phyloP scores from a whole-genome alignment of 30 jellyfish, hydroid and myxozoan species.

The Aurelia aurita region DNA sequence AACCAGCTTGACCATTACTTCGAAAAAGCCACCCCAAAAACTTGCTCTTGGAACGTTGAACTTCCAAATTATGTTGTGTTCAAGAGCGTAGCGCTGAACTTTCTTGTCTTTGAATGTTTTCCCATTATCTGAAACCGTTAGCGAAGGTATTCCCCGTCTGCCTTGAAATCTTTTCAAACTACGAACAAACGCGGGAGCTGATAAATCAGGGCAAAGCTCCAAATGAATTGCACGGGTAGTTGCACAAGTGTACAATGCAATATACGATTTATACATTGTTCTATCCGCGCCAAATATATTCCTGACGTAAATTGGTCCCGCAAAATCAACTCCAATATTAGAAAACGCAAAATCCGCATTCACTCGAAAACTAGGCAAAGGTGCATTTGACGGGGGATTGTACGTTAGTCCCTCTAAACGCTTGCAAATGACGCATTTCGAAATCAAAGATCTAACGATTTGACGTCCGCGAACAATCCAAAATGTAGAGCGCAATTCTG shows the following conservation, averaged over 20 bases:
- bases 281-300: slow-evolving; percentile 28
- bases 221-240: slow-evolving; percentile 12
- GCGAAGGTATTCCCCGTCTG: too few relatives aligned
- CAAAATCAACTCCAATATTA: slow-evolving; percentile 28
- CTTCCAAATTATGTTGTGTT: slow-evolving; percentile 8
- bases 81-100: slow-evolving; percentile 21
- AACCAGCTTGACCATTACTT: slow-evolving; percentile 26
- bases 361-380: slow-evolving; percentile 32
- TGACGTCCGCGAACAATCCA: slow-evolving; percentile 16
- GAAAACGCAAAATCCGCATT: slow-evolving; percentile 18
- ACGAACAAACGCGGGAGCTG: slow-evolving; percentile 2
- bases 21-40: slow-evolving; percentile 64
- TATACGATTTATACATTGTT: slow-evolving; percentile 20
- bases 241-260: slow-evolving; percentile 40
- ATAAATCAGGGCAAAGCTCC: slow-evolving; percentile 19
- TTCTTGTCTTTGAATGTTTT: not conserved
- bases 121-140: too few relatives aligned
- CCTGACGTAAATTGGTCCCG: slow-evolving; percentile 27
- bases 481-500: slow-evolving; percentile 18
- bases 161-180: slow-evolving; percentile 31
- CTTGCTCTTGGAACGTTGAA: slow-evolving; percentile 18
- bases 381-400: slow-evolving; percentile 1
- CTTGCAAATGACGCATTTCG: slow-evolving; percentile 16
- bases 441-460: not conserved
- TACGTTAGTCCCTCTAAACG: slow-evolving; percentile 27